phyloP scores from a whole-genome alignment of 1,140 invertebrate genomes.

The Drosophila sulfurigaster region DNA sequence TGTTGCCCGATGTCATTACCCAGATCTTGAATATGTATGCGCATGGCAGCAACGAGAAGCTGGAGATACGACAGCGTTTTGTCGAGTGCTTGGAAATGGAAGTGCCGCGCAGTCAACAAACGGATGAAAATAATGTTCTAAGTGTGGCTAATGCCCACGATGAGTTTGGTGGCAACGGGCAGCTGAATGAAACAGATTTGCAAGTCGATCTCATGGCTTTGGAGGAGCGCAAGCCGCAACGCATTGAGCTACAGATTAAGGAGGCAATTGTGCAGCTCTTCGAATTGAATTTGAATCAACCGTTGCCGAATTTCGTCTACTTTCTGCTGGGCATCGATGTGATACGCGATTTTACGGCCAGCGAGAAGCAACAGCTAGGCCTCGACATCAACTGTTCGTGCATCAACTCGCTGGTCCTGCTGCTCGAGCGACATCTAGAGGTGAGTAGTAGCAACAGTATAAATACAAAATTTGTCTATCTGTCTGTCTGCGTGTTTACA shows the following conservation, averaged over 20 bases:
- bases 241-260: conserved; percentile 86
- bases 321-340: conserved; percentile 95
- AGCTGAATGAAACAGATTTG: conserved; percentile 34
- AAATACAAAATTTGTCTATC: no score
- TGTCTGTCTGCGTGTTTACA: no score
- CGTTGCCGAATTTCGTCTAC: conserved; percentile 93
- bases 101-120: conserved; percentile 65
- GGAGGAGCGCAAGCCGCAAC: conserved; percentile 55
- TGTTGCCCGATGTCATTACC: conserved; percentile 88
- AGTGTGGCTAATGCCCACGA: conserved; percentile 32
- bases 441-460: conserved; percentile 34
- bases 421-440: conserved; percentile 88
- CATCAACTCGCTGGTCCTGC: conserved; percentile 91
- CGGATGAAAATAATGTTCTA: conserved; percentile 1
- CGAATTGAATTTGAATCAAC: conserved; percentile 90
- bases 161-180: conserved; percentile 5
- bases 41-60: conserved; percentile 86
- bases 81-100: conserved; percentile 94
- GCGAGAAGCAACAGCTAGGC: conserved; percentile 89
- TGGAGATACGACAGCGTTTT: conserved; percentile 91
- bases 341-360: conserved; percentile 86
- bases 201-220: conserved; percentile 62
- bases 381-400: conserved; percentile 92
- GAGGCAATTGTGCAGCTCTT: conserved; percentile 90
- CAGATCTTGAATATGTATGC: conserved; percentile 91